Evolutionary conservation across 2,113 vertebrate species (phyloP), one percentile per base, ranked within the genome.

Genomic region (Microcebus murinus): DNA sequence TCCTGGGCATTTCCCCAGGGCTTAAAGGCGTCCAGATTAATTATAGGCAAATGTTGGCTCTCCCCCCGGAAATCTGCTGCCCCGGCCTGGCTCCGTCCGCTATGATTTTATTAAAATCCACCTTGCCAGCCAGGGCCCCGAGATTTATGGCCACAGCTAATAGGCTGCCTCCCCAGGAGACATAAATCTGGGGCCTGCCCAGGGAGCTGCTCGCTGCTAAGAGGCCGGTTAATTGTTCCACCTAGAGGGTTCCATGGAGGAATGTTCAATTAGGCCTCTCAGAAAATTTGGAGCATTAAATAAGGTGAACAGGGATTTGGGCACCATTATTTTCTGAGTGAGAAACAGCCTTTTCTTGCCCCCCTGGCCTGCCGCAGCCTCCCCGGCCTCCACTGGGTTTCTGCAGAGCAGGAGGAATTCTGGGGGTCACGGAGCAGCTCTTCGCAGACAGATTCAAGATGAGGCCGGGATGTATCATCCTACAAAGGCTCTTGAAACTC

Each of bases 81-180:
- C 97, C 96, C 89, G 96, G 98, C 98, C 98, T 98, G 98, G 98
- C 98, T 98, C 98, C 81, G 90, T 98, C 97, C 98, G 87, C 93
- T 97, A 98, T 98, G 98, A 98, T 98, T 98, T 99, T 98, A 99
- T 99, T 99, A 98, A 99, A 99, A 98, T 98, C 98, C 97, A 98
- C 98, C 98, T 98, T 98, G 98, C 98, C 98, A 98, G 97, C 97
- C 96, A 96, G 98, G 96, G 97, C 97, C 96, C 95, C 29, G 96
- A 98, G 98, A 99, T 98, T 99, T 99, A 98, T 97, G 97, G 97
- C 95, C 97, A 92, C 97, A 98, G 98, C 98, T 98, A 98, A 99
- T 98, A 98, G 98, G 98, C 98, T 98, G 97, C 98, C 98, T 98
- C 98, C 98, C 98, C 97, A 96, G 87, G 97, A 98, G 98, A 98